Percentiles rank a stretch among this genome's conserved stretches.
Evolutionary conservation across 2,888 invertebrate genomes (phyloP).

Genomic region (Xylocampa areola): DNA sequence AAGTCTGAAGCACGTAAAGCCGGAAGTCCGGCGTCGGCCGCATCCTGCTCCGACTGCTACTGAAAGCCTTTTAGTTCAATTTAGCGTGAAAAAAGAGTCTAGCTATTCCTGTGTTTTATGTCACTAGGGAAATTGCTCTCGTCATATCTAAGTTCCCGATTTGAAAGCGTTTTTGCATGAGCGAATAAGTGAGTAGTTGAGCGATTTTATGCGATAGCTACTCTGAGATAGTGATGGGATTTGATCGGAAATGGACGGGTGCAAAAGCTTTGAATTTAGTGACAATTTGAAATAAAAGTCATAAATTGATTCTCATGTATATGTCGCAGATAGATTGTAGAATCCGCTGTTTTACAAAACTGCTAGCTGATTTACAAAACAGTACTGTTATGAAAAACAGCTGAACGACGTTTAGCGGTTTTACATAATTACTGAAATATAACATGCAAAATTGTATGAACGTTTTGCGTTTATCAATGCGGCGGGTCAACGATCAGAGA

Average conservation of each 20-base stretch:
- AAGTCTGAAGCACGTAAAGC: slow-evolving; percentile 75
- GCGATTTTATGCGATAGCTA: slow-evolving; percentile 42
- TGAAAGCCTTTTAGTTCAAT: slow-evolving; percentile 88
- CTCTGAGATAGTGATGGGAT: slow-evolving; percentile 25
- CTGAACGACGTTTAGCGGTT: too few species aligned
- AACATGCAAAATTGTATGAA: too few species aligned
- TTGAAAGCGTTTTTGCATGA: slow-evolving; percentile 55
- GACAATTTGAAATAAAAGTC: slow-evolving; percentile 38
- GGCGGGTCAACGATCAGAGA: too few species aligned
- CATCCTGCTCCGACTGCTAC: slow-evolving; percentile 80
- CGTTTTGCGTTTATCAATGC: too few species aligned
- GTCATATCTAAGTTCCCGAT: slow-evolving; percentile 59
- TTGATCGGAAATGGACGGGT: slow-evolving; percentile 25
- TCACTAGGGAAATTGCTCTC: slow-evolving; percentile 74
- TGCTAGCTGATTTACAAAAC: too few species aligned
- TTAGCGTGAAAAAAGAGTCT: slow-evolving; percentile 83
- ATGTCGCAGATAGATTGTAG: too few species aligned
- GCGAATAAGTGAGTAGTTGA: slow-evolving; percentile 43
- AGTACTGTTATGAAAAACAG: too few species aligned
- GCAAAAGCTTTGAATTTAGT: slow-evolving; percentile 33
- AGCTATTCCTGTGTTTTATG: slow-evolving; percentile 78
- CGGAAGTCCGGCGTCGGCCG: slow-evolving; percentile 80
- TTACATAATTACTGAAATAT: too few species aligned
- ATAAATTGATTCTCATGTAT: background rate
- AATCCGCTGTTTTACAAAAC: too few species aligned